These are phyloP conservation scores for Orthosia gothica DNA, from an alignment of 2,888 invertebrate species.

Conservation along the genomic window DNA sequence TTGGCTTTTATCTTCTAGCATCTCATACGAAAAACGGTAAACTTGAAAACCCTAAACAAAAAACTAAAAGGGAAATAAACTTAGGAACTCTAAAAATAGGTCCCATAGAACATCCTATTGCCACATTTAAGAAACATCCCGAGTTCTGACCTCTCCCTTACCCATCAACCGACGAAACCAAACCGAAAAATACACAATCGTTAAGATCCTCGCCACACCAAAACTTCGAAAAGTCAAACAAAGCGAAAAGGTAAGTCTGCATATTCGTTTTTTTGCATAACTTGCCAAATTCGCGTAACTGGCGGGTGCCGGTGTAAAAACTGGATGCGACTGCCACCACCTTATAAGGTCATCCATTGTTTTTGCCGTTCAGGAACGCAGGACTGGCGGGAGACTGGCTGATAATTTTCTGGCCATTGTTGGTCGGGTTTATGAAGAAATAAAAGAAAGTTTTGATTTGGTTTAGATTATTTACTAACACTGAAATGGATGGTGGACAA, in stretches of 20 bases:
- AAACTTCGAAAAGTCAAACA: slow-evolving; percentile 53
- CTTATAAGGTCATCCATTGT: slow-evolving; percentile 85
- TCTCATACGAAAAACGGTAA: no score
- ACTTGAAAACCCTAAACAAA: no score
- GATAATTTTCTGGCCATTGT: slow-evolving; percentile 37
- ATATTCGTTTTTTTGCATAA: slow-evolving; percentile 73
- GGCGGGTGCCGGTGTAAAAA: slow-evolving; percentile 72
- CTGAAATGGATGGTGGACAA: background rate
- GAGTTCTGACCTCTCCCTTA: background rate
- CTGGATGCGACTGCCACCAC: slow-evolving; percentile 74
- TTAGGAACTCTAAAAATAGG: background rate
- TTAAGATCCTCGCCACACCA: slow-evolving; percentile 42
- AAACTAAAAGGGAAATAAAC: background rate
- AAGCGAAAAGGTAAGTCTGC: slow-evolving; percentile 58
- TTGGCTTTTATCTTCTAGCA: no score
- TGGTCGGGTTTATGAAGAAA: slow-evolving; percentile 13
- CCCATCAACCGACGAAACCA: background rate
- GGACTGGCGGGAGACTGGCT: slow-evolving; percentile 53
- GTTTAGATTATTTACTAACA: background rate
- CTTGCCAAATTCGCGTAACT: slow-evolving; percentile 75
- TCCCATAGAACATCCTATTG: background rate
- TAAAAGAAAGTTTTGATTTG: slow-evolving; percentile 6
- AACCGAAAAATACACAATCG: slow-evolving; percentile 31
- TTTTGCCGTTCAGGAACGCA: slow-evolving; percentile 74
- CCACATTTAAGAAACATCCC: background rate